phyloP scores from a whole-genome alignment of 1,140 invertebrate genomes.

The Coelopa frigida region DNA sequence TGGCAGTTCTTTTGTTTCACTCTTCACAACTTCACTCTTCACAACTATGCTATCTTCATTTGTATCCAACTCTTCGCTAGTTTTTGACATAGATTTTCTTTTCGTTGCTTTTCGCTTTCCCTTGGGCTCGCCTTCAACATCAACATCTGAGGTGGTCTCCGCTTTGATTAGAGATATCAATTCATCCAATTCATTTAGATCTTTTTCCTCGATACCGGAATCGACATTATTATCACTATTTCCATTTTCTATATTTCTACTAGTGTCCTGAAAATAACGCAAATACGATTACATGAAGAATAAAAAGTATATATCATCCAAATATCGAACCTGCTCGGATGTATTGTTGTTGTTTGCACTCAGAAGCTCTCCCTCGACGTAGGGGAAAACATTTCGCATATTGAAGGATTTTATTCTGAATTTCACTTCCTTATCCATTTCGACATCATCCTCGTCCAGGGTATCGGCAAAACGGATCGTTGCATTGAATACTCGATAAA shows the following conservation, averaged over 20 bases:
- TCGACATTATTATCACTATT: conserved; percentile 8
- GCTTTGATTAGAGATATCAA: conserved; percentile 23
- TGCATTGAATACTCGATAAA: conserved; percentile 42
- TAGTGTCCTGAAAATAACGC: no score
- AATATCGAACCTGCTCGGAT: no score
- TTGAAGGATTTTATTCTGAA: conserved; percentile 41
- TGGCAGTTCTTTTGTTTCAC: conserved; percentile 1
- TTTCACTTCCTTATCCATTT: conserved; percentile 33
- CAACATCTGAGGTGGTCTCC: conserved; percentile 7
- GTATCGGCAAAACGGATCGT: conserved; percentile 32
- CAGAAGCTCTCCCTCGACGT: conserved; percentile 39
- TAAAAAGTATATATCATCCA: no score
- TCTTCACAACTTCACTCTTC: no score
- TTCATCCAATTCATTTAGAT: conserved; percentile 22
- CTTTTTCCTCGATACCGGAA: conserved; percentile 12
- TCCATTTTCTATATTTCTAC: no score
- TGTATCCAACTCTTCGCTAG: background rate
- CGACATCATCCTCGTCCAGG: conserved; percentile 18
- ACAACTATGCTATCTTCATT: background rate
- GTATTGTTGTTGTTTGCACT: no score
- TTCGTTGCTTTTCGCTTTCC: background rate
- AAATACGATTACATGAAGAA: no score
- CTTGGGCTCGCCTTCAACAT: background rate
- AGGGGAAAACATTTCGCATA: conserved; percentile 31
- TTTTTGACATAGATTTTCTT: background rate